Base-by-base conservation (phyloP, 2,113 vertebrate genomes). In the Carassius carassius region DNA sequence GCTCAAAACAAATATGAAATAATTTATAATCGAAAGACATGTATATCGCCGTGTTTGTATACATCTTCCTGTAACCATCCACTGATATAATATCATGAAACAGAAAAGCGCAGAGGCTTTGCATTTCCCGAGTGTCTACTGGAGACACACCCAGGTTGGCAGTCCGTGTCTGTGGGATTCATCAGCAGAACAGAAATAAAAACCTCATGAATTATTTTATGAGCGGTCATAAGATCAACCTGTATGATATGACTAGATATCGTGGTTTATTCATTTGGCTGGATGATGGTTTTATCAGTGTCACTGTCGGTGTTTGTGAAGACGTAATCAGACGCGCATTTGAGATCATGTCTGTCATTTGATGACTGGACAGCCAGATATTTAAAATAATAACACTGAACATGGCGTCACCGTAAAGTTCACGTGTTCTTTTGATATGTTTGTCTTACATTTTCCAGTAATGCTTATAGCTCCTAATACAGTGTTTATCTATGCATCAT, bases 71-170 rank as follows among this genome's bases (percentile, higher is more conserved):
- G 44, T 37, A 23, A 70, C 56, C 19, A 72, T 58, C 47, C 63
- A 70, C 16, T 81, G 79, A 23, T 81, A 37, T n/a, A 23, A 51
- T 72, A 12, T 12, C 81, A 56, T 17, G 81, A 73, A 54, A 56
- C 51, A 82, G 67, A 82, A 82, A 73, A 67, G 81, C 65, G 81
- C 81, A 82, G 49, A 82, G 51, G 65, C 81, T 82, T 82, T 82
- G 91, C 91, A 88, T 90, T 91, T 88, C 91, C 91, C 91, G 91
- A 93, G 93, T 94, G 92, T 93, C 92, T 92, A 91, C 85, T 88
- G 88, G 94, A 92, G 94, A 95, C 94, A 95, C 94, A 95, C 94
- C 94, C 94, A 91, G 93, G 91, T 89, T 93, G 92, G 86, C 91
- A 89, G 89, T 92, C 91, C 88, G 88, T 92, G 93, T 93, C 93